Evolutionary conservation across 2,797 vertebrate genomes (phyloP).

Genomic region (Syngnathus rostellatus): DNA sequence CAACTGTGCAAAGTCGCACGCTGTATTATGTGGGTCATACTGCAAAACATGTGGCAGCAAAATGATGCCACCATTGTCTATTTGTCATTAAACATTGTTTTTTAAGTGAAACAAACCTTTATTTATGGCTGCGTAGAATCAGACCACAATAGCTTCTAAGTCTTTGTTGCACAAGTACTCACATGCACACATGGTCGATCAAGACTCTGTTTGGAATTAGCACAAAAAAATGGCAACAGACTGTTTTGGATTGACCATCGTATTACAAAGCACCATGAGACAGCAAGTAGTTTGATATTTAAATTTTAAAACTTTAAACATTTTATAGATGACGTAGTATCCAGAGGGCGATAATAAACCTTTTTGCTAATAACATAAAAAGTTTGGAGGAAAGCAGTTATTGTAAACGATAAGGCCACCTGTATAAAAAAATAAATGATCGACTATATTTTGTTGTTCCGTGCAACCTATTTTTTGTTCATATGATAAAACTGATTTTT

Average conservation of each 20-base stretch:
- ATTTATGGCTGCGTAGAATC: constrained; percentile 26
- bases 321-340: background rate
- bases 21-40: constrained; percentile 4
- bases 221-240: background rate
- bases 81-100: constrained; percentile 18
- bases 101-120: constrained; percentile 10
- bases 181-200: constrained; percentile 25
- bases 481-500: too few species aligned
- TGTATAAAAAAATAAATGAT: background rate
- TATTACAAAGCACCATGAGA: background rate
- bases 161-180: constrained; percentile 33
- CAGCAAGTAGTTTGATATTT: background rate
- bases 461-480: background rate
- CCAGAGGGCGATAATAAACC: background rate
- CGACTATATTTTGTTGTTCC: background rate
- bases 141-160: constrained; percentile 19
- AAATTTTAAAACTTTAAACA: background rate
- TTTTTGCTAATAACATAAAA: background rate
- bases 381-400: background rate
- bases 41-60: constrained; percentile 13
- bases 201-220: background rate
- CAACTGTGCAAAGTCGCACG: background rate
- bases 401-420: background rate
- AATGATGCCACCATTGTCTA: constrained; percentile 12
- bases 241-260: background rate